A percentile compares a stretch with the other conserved stretches of the same genome.
Conservation (phyloP, 2,888 invertebrate genomes). For the Mechanitis mazaeus region DNA sequence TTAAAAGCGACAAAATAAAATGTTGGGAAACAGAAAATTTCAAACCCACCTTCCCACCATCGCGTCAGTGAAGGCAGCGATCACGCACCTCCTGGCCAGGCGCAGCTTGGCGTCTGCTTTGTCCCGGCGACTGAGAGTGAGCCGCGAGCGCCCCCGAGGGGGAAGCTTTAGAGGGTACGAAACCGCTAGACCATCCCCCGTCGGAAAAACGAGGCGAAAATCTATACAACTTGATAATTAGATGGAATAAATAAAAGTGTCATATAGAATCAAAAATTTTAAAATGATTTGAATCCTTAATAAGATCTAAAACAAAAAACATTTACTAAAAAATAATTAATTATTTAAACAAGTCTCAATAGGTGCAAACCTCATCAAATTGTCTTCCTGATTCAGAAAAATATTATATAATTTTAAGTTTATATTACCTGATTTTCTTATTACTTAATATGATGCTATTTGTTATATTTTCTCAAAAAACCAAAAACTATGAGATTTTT, state of each 20-base stretch:
- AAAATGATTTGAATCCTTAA: background rate
- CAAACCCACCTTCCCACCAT: conserved; percentile 49
- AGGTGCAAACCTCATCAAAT: no score
- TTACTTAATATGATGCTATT: no score
- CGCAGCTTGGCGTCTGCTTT: conserved; percentile 65
- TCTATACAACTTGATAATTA: conserved; percentile 43
- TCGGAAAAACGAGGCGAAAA: conserved; percentile 70
- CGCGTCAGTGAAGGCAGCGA: conserved; percentile 55
- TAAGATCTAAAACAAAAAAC: background rate
- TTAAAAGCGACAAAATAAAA: background rate
- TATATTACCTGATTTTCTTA: no score
- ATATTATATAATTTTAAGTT: no score
- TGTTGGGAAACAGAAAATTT: no score
- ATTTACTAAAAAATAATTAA: background rate
- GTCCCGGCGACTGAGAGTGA: conserved; percentile 68
- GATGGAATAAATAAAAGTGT: background rate
- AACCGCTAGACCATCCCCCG: conserved; percentile 63
- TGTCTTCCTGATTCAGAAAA: no score
- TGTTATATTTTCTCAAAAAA: no score
- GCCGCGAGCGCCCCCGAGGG: conserved; percentile 49
- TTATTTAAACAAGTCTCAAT: no score
- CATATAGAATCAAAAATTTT: no score
- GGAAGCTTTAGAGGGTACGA: conserved; percentile 66
- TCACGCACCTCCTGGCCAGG: conserved; percentile 57
- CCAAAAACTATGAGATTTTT: no score